Percentiles rank a stretch among this genome's conserved stretches.
Conservation (phyloP, 2,113 vertebrate genomes). For the Apteryx owenii region DNA sequence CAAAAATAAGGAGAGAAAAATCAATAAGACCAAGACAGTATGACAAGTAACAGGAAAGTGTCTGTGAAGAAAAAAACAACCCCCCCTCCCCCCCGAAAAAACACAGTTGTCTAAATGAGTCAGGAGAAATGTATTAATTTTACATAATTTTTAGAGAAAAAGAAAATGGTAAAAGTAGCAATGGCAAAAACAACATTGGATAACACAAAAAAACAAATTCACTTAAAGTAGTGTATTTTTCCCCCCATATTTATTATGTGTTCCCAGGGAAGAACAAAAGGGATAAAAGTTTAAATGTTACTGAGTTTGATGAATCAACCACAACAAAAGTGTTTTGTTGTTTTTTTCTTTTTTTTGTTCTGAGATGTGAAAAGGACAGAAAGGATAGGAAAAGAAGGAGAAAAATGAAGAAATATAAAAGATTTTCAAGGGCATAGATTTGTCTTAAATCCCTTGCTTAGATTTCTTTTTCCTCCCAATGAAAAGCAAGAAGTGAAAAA, state of each 20-base stretch:
- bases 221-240: neutral
- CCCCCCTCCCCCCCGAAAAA: neutral
- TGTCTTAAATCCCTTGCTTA: neutral
- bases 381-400: neutral
- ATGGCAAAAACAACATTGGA: neutral
- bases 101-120: neutral
- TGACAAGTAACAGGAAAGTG: neutral
- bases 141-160: neutral
- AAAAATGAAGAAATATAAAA: neutral
- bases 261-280: neutral
- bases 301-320: neutral
- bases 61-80: neutral
- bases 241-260: accelerated
- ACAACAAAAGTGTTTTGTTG: neutral
- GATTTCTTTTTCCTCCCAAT: neutral
- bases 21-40: neutral
- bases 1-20: neutral
- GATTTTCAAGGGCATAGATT: neutral
- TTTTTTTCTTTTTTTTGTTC: neutral
- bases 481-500: neutral
- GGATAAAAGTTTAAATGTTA: neutral
- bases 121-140: neutral
- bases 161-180: neutral
- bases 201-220: neutral
- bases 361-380: neutral